Base-by-base conservation (phyloP, 1,140 invertebrate genomes). In the Dolichoris vasculosae region DNA sequence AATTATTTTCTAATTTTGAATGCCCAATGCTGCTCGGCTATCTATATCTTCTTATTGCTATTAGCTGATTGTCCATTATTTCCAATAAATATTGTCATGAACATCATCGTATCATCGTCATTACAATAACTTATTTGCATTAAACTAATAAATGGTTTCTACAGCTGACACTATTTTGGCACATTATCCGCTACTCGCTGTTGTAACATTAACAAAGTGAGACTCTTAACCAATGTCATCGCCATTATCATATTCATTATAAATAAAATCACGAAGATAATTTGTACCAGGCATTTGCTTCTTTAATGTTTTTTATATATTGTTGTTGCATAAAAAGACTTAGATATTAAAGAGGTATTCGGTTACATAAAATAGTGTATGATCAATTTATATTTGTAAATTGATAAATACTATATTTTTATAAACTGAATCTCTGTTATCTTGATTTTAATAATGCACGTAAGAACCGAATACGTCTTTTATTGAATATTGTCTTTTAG, bases 71-170 rank as follows among this genome's bases (percentile, higher is more conserved):
- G 46, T 48, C 46, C 30, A 43, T 63, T 64, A 81, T 76, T 77
- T 79, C 77, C 55, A 77, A 55, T 55, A 83, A 48, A 76, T 63
- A 67, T 73, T 67, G n/a, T 78, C 76, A 81, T 81, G 7, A 75
- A 80, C n/a, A 71, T 71, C 67, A 76, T 77, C 20, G 26, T 71
- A 63, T 35, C 51, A 35, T 73, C 48, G 32, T 20, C 40, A 75
- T 71, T 80, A 73, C 75, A 75, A 82, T 79, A 26, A 55, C 40
- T 23, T 85, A 80, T 43, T 46, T 81, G 69, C 84, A 85, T 85
- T 75, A 85, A 51, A 63, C 48, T 80, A 73, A 51, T 82, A 51
- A 81, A 59, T 55, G 59, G 11, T 75, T 81, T 64, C 59, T 75
- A 1, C 67, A 77, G 55, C 71, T 86, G 71, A 63, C 35, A n/a